Evolutionary conservation across 2,113 vertebrate species (phyloP), one percentile per base, ranked within the genome.

Genomic region (Scophthalmus maximus): DNA sequence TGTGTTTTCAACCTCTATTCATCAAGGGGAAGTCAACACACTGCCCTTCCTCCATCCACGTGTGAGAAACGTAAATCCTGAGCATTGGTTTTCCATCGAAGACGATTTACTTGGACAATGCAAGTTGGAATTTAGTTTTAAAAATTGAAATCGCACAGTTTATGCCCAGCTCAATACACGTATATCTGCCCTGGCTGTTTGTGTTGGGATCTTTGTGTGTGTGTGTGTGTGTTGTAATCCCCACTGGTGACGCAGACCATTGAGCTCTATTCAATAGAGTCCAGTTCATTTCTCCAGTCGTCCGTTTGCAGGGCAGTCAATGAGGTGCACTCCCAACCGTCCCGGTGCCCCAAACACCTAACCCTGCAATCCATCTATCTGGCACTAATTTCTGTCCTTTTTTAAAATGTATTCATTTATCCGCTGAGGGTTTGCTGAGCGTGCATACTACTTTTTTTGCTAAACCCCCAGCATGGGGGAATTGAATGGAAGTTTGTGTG

Each of bases 271-370:
- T 86, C 79, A 66, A 73, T 81, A 64, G 52, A 71, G 76, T 72
- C 58, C 69, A 79, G 69, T 87, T 79, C 64, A 87, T 88, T 84
- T 78, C 50, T 87, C 64, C 15, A 73, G 73, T 79, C 73, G 76
- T 64, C 76, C 23, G 62, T 42, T n/a, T n/a, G n/a, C n/a, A n/a
- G n/a, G n/a, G 55, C 67, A 85, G 66, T 83, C 80, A 85, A 73
- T 88, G 78, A 83, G 61, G 46, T 79, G 78, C 72, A 65, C 73
- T 83, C 67, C 81, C 72, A 74, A 74, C 65, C 30, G 55, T 60
- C 65, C 57, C 57, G 0, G 58, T 74, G 83, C 79, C 79, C 66
- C 64, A 55, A 30, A 53, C 84, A 50, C 52, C 78, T 75, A 63
- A 72, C 75, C 44, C 59, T 32, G 63, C 70, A 73, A 87, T 88